Conservation (phyloP, 2,888 invertebrate genomes). For the Alloscopus bannaensis region DNA sequence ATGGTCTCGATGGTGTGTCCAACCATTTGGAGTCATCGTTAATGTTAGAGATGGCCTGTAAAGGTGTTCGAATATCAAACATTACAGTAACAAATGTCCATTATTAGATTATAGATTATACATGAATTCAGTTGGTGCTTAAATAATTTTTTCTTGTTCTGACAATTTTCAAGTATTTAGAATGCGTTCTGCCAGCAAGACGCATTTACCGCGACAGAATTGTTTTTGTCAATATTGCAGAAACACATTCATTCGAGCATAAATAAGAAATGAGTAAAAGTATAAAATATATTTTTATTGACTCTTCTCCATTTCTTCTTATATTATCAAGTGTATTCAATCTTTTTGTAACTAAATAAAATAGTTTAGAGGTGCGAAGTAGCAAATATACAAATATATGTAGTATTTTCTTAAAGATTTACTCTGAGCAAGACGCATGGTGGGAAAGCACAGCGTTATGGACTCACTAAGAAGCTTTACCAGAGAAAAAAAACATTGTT, state of each 20-base stretch:
- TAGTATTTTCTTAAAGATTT: not conserved
- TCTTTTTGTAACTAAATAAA: not conserved
- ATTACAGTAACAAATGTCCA: too few relatives aligned
- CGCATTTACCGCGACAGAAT: too few relatives aligned
- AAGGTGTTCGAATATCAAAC: not conserved
- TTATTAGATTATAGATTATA: too few relatives aligned
- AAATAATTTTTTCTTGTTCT: slow-evolving; percentile 1
- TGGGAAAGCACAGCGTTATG: too few relatives aligned
- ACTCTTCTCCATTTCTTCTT: slow-evolving; percentile 33
- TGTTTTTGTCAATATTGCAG: not conserved
- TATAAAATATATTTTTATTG: slow-evolving; percentile 46
- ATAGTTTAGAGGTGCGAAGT: too few relatives aligned
- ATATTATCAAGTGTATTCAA: slow-evolving; percentile 12
- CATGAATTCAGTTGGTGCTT: slow-evolving; percentile 31
- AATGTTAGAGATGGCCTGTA: slow-evolving; percentile 36
- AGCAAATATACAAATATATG: too few relatives aligned
- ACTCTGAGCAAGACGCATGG: too few relatives aligned
- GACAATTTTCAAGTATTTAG: too few relatives aligned
- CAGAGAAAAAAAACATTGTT: slow-evolving; percentile 15
- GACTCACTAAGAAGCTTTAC: too few relatives aligned
- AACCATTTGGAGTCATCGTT: slow-evolving; percentile 24
- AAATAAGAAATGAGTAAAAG: not conserved
- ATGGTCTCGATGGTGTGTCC: slow-evolving; percentile 29
- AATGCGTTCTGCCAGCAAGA: too few relatives aligned
- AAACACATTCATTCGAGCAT: not conserved